These are phyloP conservation scores for Stenchaetothrips biformis DNA, from an alignment of 2,888 invertebrate species.

Conservation along the genomic window DNA sequence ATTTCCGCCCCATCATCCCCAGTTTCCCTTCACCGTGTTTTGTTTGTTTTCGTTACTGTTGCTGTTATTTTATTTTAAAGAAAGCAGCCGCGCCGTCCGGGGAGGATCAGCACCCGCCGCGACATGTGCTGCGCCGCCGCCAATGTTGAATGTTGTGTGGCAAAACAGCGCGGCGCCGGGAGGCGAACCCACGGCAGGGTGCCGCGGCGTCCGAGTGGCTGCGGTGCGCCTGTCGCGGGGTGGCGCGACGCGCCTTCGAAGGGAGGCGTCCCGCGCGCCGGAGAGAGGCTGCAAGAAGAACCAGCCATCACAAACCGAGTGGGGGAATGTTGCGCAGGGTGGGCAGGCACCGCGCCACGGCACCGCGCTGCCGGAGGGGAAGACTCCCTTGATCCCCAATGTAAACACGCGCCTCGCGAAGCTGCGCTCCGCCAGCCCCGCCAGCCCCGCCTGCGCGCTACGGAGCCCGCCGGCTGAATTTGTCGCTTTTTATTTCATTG, in stretches of 20 bases:
- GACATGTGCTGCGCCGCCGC: no score
- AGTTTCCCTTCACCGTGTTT: no score
- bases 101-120: no score
- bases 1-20: not conserved
- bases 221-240: no score
- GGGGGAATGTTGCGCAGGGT: not conserved
- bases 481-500: conserved; percentile 1
- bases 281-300: no score
- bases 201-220: no score
- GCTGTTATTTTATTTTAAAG: not conserved
- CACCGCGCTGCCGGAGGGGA: not conserved
- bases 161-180: no score
- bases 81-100: no score
- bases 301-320: not conserved
- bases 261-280: no score
- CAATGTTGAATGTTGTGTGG: no score
- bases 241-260: no score
- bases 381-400: not conserved
- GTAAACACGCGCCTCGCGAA: not conserved
- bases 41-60: not conserved
- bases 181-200: no score
- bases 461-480: not conserved
- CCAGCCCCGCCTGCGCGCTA: not conserved
- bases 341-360: not conserved
- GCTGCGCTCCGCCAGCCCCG: not conserved